Evolutionary conservation across 2,888 invertebrate genomes (phyloP), one percentile per base, ranked within the genome.

Genomic region (Ochropacha duplaris): DNA sequence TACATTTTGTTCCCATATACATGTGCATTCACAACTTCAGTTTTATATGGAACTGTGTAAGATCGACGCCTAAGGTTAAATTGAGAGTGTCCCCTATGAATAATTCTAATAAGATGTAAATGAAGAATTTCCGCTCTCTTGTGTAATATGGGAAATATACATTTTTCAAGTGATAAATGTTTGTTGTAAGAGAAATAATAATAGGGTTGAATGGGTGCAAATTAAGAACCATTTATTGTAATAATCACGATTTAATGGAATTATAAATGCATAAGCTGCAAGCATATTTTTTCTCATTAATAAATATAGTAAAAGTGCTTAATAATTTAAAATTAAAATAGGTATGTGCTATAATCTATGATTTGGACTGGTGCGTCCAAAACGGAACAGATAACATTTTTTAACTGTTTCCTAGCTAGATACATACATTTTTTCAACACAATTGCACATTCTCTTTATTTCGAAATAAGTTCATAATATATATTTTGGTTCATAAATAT

Each of bases 241-340:
- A 81, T 90, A 91, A 91, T 92, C 86, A 91, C 85, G 89, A 81
- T 92, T 91, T 92, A 91, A 78, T 92, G 87, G 89, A 90, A 90
- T 91, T 84, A 88, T 87, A 90, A 89, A 91, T 85, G 89, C 90
- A 86, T 76, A 90, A 90, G 90, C 90, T 84, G 87, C 84, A 85
- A 81, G 86, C 88, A 89, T 87, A 79, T 84, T 86, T 84, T 86
- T 84, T 85, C 74, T 80, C 78, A 77, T 81, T 83, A 89, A 90
- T 90, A 89, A 88, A 88, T 88, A 89, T 81, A 71, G 78, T 86
- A 79, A 83, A 80, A 83, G 88, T 90, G 90, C 90, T 87, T 85
- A 87, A 84, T 86, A 84, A 88, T 81, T 85, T 84, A 86, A 81
- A 84, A 71, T 78, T 82, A 81, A 84, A 72, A 78, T 67, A 78